phyloP scores from a whole-genome alignment of 2,113 vertebrate species.

The Apaloderma vittatum region DNA sequence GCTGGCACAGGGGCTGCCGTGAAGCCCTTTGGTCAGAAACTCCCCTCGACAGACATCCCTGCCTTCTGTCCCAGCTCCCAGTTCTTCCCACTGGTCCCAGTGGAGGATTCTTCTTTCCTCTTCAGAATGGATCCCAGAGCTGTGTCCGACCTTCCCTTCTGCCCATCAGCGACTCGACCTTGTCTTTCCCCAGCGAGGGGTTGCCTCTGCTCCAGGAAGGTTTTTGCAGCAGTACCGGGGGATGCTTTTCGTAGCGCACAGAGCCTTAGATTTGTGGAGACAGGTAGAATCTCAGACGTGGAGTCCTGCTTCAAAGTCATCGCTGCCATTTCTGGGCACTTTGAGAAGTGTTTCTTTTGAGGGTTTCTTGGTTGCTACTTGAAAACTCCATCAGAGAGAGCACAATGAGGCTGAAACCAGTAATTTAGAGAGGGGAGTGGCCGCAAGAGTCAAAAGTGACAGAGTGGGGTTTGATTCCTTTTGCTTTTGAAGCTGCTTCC shows the following conservation, averaged over 20 bases:
- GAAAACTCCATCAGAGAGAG: background rate
- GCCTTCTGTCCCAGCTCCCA: fast-evolving
- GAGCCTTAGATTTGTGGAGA: background rate
- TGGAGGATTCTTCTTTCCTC: background rate
- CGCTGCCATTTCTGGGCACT: background rate
- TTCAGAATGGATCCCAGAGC: background rate
- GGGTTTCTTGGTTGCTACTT: background rate
- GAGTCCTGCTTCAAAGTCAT: background rate
- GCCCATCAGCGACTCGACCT: background rate
- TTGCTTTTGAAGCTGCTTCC: background rate
- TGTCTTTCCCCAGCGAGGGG: fast-evolving
- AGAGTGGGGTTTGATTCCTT: background rate
- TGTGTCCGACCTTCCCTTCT: background rate
- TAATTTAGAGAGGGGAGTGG: background rate
- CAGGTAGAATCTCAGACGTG: background rate
- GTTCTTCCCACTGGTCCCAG: background rate
- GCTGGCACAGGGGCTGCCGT: background rate
- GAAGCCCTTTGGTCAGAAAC: background rate
- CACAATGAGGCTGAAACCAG: background rate
- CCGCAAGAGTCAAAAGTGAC: background rate
- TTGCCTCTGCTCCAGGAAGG: background rate
- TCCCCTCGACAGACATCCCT: background rate
- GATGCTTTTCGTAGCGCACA: background rate
- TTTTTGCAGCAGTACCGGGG: background rate
- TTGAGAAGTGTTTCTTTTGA: background rate